Base-by-base conservation (phyloP, 2,888 invertebrate species). In the Eubasilissa splendida region DNA sequence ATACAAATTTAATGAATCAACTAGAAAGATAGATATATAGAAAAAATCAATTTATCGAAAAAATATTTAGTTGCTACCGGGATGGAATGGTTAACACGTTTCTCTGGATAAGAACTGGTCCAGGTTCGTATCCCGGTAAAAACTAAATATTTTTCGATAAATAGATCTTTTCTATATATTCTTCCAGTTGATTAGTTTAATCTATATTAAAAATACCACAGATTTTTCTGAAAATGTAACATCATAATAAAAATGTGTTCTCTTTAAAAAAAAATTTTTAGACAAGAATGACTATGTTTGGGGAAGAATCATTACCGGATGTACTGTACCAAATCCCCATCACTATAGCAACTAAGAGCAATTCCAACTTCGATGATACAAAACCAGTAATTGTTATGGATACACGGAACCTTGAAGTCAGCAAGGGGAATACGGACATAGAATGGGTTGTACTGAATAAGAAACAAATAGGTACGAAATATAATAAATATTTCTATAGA, bases 271-370 rank as follows among this genome's bases (percentile, higher is more conserved):
- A 22, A 22, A n/a, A 5, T 68, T 68, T 68, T 52, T 50, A 73
- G 71, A n/a, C 31, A 73, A 22, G 71, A 3, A 73, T 73, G 71
- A 56, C 56, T 3, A n/a, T 8, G 8, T 73, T 56, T 14, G 71
- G 71, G 11, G 71, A 73, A 42, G 58, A 73, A 10, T 12, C 42
- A 2, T 42, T 42, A 2, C 70, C 70, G 0, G 86, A 85, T 0
- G 87, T 88, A 33, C 63, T 87, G 0, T 91, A 90, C 86, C 86
- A 89, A 58, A 86, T 91, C 0, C 91, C 91, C 0, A 86, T 91
- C 56, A 88, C 88, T 0, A 91, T 89, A 71, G 85, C 88, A 0
- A 87, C 88, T 2, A 87, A 87, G 81, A 88, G 85, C 88, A 89
- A 91, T 80, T 86, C 87, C 12, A 84, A 89, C 82, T 91, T 91